Conservation (phyloP, 1,140 invertebrate species). For the Dreissena rostriformis region DNA sequence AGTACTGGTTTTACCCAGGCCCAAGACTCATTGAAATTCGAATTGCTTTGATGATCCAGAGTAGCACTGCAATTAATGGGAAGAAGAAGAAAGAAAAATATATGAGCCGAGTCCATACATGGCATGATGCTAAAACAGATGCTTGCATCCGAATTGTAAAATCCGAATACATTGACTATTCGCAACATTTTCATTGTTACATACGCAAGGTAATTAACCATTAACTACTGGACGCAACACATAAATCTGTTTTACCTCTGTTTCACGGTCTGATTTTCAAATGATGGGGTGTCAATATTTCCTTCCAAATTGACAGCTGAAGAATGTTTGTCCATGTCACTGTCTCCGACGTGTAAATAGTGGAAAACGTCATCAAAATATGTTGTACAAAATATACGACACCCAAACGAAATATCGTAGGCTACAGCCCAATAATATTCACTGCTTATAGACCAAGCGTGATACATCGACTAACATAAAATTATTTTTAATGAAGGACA, state of each 20-base stretch:
- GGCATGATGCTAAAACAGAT: neutral
- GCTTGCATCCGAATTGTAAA: neutral
- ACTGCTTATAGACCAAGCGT: too few species aligned
- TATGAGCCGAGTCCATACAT: neutral
- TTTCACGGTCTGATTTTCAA: constrained; percentile 13
- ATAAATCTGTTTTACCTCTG: constrained; percentile 19
- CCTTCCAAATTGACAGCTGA: constrained; percentile 49
- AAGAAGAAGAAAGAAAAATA: neutral
- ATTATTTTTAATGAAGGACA: too few species aligned
- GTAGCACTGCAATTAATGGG: too few species aligned
- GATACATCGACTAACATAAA: too few species aligned
- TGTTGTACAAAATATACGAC: neutral
- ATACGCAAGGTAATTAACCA: too few species aligned
- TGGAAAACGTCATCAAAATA: constrained; percentile 12
- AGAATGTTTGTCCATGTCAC: constrained; percentile 50
- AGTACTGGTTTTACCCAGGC: too few species aligned
- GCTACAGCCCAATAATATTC: too few species aligned
- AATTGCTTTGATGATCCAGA: too few species aligned
- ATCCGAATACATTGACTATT: too few species aligned
- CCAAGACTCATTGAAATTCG: too few species aligned
- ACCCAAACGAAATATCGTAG: neutral
- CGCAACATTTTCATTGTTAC: neutral
- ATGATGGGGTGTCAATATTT: constrained; percentile 48
- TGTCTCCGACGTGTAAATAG: constrained; percentile 26
- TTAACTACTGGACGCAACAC: neutral